Evolutionary conservation across 2,113 vertebrate genomes (phyloP).

Genomic region (Apeltes quadracus): DNA sequence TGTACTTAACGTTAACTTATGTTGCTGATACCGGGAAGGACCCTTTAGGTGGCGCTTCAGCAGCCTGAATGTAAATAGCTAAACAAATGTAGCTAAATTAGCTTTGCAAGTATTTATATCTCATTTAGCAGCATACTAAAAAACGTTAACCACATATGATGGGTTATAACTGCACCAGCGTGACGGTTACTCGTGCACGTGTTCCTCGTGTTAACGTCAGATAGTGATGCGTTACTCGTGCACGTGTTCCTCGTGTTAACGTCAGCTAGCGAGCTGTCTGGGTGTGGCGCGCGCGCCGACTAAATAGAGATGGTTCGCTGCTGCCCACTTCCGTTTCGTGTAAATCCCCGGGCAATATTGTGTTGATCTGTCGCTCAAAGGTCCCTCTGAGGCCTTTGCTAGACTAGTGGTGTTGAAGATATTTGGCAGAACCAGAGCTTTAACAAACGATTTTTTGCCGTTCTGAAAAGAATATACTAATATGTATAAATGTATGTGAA

Average conservation of each 20-base stretch:
- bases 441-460: too few species aligned
- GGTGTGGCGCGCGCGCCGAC: constrained; percentile 10
- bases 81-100: not conserved
- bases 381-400: not conserved
- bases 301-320: constrained; percentile 15
- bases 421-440: not conserved
- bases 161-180: not conserved
- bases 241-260: too few species aligned
- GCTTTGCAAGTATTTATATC: not conserved
- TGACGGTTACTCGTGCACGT: not conserved
- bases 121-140: fast-evolving
- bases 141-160: not conserved
- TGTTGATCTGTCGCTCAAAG: too few species aligned
- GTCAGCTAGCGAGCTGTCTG: not conserved
- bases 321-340: constrained; percentile 53
- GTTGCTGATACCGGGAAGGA: constrained; percentile 17
- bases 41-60: constrained; percentile 37
- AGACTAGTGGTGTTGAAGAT: not conserved
- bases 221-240: not conserved
- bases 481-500: too few species aligned
- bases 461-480: not conserved
- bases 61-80: constrained; percentile 57
- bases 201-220: too few species aligned
- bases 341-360: not conserved
- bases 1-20: too few species aligned